phyloP scores from a whole-genome alignment of 53 echinoderm and acorn worm species.

The Crossaster papposus region DNA sequence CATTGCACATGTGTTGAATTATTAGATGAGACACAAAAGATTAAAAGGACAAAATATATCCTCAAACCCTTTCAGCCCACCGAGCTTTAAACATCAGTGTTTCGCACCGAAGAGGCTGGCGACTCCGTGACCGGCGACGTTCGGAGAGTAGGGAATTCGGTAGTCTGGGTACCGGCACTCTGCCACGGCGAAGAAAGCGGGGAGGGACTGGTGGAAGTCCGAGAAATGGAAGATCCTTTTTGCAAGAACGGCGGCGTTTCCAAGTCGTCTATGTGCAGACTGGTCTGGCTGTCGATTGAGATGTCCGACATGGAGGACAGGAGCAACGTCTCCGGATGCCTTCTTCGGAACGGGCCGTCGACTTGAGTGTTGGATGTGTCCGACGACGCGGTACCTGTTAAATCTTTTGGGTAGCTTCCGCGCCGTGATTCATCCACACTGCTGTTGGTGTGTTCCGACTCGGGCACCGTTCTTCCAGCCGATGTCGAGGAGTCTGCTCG shows the following conservation, averaged over 20 bases:
- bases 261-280: constrained; percentile 76
- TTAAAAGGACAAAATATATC: neutral
- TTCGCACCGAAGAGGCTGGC: constrained; percentile 52
- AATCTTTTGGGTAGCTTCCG: constrained; percentile 38
- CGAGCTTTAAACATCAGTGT: constrained; percentile 57
- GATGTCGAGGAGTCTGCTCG: constrained; percentile 20
- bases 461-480: constrained; percentile 31
- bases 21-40: neutral
- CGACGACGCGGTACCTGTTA: constrained; percentile 4
- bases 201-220: constrained; percentile 59
- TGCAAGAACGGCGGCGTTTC: constrained; percentile 66
- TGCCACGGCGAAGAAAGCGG: constrained; percentile 56
- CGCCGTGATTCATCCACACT: constrained; percentile 41
- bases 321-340: constrained; percentile 73
- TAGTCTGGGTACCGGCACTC: constrained; percentile 54
- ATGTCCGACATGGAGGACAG: constrained; percentile 87
- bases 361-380: constrained; percentile 45
- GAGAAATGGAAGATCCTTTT: constrained; percentile 58
- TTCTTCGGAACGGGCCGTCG: constrained; percentile 62
- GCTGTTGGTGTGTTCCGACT: constrained; percentile 10
- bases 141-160: constrained; percentile 51
- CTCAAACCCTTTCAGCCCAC: neutral
- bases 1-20: neutral
- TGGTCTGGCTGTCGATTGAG: constrained; percentile 87
- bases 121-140: constrained; percentile 51